Evolutionary conservation across 2,797 vertebrate species (phyloP).

Genomic region (Menidia menidia): DNA sequence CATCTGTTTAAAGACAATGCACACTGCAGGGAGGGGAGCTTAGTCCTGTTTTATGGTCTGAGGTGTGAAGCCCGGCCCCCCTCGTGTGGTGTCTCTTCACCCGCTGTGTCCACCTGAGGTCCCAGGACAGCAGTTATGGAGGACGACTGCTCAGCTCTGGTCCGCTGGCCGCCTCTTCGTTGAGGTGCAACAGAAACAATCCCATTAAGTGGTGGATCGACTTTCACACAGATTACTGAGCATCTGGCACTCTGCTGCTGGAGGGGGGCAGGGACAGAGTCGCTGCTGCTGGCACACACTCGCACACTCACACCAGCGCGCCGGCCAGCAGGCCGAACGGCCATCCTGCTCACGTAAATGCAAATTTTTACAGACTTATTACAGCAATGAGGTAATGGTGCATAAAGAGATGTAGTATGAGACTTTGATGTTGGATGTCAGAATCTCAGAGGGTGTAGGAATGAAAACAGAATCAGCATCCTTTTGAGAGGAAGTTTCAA

Average conservation of each 20-base stretch:
- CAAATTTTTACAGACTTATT: constrained; percentile 11
- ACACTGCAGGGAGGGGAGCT: constrained; percentile 48
- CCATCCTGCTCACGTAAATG: constrained; percentile 3
- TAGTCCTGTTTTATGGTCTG: constrained; percentile 64
- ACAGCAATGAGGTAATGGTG: background rate
- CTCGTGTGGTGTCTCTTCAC: constrained; percentile 47
- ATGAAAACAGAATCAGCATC: background rate
- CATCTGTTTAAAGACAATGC: constrained; percentile 75
- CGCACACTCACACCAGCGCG: constrained; percentile 12
- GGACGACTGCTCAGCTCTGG: constrained; percentile 73
- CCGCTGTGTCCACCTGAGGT: constrained; percentile 78
- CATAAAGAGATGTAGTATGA: background rate
- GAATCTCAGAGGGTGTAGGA: constrained; percentile 1
- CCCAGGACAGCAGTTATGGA: constrained; percentile 79
- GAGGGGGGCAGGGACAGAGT: constrained; percentile 70
- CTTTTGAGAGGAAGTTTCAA: no score
- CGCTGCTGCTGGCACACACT: constrained; percentile 42
- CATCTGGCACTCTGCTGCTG: constrained; percentile 79
- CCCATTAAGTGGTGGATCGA: constrained; percentile 82
- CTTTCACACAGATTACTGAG: constrained; percentile 85
- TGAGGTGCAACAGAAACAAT: constrained; percentile 85
- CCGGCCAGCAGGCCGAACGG: background rate
- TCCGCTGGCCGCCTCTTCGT: constrained; percentile 75
- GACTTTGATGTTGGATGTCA: background rate
- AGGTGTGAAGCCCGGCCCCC: constrained; percentile 68